A percentile compares a stretch with the other conserved stretches of the same genome.
phyloP scores from a whole-genome alignment of 1,140 invertebrate genomes.

The Heliothis virescens region DNA sequence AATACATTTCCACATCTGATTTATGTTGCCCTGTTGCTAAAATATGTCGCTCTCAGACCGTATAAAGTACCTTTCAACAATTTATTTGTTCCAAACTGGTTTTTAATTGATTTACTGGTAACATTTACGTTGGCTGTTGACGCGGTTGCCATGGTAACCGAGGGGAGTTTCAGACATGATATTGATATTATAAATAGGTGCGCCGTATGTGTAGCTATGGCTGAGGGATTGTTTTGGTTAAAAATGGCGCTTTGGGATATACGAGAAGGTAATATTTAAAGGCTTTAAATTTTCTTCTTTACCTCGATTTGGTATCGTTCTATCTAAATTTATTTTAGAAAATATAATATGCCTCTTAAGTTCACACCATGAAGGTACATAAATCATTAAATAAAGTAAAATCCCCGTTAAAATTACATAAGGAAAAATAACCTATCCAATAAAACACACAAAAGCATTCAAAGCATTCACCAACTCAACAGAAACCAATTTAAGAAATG shows the following conservation, averaged over 20 bases:
- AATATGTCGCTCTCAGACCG: conserved; percentile 55
- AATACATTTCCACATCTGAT: conserved; percentile 27
- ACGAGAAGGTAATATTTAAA: not conserved
- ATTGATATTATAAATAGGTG: conserved; percentile 60
- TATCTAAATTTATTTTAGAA: not conserved
- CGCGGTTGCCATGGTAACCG: conserved; percentile 68
- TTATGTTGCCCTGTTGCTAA: conserved; percentile 57
- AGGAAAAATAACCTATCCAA: conserved; percentile 15
- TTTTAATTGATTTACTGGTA: conserved; percentile 62
- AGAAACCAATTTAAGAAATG: conserved; percentile 60
- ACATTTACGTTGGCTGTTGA: conserved; percentile 58
- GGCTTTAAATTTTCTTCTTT: not conserved
- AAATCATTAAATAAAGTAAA: not conserved
- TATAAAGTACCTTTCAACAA: conserved; percentile 43
- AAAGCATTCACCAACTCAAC: conserved; percentile 37
- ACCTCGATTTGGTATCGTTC: not conserved
- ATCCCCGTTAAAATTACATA: conserved; percentile 5
- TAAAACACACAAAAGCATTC: conserved; percentile 14
- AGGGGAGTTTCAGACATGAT: conserved; percentile 62
- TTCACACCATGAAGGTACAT: not conserved
- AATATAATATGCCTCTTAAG: not conserved
- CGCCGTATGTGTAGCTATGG: conserved; percentile 19
- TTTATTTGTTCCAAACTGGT: conserved; percentile 41
- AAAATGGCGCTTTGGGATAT: conserved; percentile 18
- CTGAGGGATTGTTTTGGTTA: conserved; percentile 40